These are phyloP conservation scores for Acyrthosiphon pisum DNA, from an alignment of 1,140 invertebrate species.

Conservation along the genomic window DNA sequence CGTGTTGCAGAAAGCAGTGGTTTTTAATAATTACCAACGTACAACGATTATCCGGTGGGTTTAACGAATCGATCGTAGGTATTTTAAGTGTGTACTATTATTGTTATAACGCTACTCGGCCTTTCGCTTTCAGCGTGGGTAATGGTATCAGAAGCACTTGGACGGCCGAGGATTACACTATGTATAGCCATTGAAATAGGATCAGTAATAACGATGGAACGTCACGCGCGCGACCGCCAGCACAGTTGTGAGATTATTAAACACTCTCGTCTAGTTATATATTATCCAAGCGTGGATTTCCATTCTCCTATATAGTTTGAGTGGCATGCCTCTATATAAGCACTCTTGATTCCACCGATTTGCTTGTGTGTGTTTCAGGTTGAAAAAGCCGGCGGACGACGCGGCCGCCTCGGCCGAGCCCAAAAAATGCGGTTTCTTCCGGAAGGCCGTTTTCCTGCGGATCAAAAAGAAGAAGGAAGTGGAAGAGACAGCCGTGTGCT, in stretches of 20 bases:
- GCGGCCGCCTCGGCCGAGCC: conserved; percentile 8
- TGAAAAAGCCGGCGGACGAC: conserved; percentile 32
- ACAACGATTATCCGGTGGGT: neutral
- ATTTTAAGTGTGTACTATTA: neutral
- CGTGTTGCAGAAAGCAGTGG: neutral
- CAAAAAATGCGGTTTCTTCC: conserved; percentile 55
- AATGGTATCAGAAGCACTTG: neutral
- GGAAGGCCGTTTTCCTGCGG: conserved; percentile 41
- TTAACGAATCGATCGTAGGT: neutral
- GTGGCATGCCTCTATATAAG: neutral
- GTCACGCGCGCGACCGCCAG: neutral
- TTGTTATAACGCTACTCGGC: neutral
- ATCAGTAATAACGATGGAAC: neutral
- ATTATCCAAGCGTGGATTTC: neutral
- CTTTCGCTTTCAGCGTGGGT: neutral
- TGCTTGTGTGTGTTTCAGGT: conserved; percentile 28
- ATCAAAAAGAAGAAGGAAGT: conserved; percentile 54
- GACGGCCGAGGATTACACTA: neutral
- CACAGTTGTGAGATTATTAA: conserved; percentile 1
- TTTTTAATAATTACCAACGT: neutral
- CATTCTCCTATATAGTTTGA: neutral
- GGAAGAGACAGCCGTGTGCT: conserved; percentile 47
- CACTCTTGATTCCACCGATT: neutral
- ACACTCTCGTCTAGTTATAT: neutral
- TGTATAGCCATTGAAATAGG: neutral